Conservation (phyloP, 2,888 invertebrate genomes). For the Liodrosophila aerea region DNA sequence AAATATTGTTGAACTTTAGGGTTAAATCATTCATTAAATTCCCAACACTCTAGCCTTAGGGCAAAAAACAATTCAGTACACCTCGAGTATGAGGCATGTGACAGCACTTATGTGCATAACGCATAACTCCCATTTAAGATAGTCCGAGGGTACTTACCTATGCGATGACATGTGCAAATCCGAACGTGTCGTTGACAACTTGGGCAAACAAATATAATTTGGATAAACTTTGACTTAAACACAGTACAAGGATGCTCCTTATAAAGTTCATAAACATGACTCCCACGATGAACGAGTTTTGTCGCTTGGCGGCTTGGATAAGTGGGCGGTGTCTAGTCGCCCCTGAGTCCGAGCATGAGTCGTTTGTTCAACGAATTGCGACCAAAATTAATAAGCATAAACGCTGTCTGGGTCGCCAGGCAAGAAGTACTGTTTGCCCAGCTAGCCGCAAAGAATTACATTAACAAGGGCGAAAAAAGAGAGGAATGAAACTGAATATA, state of each 20-base stretch:
- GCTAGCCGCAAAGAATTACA: slow-evolving; percentile 48
- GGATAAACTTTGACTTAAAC: slow-evolving; percentile 34
- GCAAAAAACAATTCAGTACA: background rate
- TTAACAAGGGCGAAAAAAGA: slow-evolving; percentile 35
- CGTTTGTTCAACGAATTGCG: slow-evolving; percentile 40
- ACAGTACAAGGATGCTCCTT: slow-evolving; percentile 24
- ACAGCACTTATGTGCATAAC: background rate
- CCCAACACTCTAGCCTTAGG: background rate
- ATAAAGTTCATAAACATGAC: slow-evolving; percentile 36
- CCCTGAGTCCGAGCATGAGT: slow-evolving; percentile 1
- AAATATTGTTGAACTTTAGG: too few species aligned
- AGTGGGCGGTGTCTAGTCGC: slow-evolving; percentile 39
- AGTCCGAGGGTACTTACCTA: slow-evolving; percentile 21
- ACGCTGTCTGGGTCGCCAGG: slow-evolving; percentile 54
- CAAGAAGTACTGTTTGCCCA: too few species aligned
- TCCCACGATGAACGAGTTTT: slow-evolving; percentile 59
- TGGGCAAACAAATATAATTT: slow-evolving; percentile 50
- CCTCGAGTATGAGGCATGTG: background rate
- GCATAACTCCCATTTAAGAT: background rate
- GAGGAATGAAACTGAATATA: background rate
- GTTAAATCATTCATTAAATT: too few species aligned
- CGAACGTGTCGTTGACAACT: slow-evolving; percentile 38
- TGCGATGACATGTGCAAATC: slow-evolving; percentile 51
- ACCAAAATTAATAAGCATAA: slow-evolving; percentile 70
- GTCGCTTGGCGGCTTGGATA: slow-evolving; percentile 34